Conservation (phyloP, 2,888 invertebrate species). For the Suillia variegata region DNA sequence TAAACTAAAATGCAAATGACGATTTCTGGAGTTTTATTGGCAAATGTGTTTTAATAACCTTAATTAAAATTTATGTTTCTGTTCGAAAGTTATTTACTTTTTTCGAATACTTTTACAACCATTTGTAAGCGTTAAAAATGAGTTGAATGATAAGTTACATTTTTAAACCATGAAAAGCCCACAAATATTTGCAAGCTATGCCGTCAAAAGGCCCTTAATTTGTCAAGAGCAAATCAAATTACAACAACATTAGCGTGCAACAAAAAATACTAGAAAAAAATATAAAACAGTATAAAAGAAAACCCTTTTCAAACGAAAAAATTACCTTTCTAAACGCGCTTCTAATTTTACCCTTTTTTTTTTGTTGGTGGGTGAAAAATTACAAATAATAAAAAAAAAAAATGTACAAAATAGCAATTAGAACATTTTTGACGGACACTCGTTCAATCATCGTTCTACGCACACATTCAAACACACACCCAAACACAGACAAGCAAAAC, state of each 20-base stretch:
- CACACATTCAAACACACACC: not conserved
- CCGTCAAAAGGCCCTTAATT: conserved; percentile 11
- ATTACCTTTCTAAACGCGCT: not conserved
- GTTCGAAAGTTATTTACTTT: too few species aligned
- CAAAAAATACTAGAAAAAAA: not conserved
- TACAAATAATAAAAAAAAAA: not conserved
- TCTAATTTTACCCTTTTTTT: not conserved
- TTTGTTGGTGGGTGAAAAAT: not conserved
- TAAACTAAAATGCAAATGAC: too few species aligned
- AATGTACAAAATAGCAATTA: conserved; percentile 42
- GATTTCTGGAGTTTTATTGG: too few species aligned
- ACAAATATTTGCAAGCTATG: too few species aligned
- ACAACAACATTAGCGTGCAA: conserved; percentile 1
- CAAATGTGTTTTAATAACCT: too few species aligned
- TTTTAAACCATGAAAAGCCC: too few species aligned
- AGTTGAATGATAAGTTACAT: too few species aligned
- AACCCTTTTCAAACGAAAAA: too few species aligned
- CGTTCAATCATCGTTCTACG: conserved; percentile 44
- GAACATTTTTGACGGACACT: conserved; percentile 50
- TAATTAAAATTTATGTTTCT: too few species aligned
- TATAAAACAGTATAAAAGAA: too few species aligned
- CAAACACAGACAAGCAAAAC: not conserved
- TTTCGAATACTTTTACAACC: too few species aligned
- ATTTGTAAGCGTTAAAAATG: too few species aligned
- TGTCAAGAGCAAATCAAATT: conserved; percentile 32